Evolutionary conservation across 2,888 invertebrate genomes (phyloP), one percentile per base, ranked within the genome.

Genomic region (Diaphora mendica): DNA sequence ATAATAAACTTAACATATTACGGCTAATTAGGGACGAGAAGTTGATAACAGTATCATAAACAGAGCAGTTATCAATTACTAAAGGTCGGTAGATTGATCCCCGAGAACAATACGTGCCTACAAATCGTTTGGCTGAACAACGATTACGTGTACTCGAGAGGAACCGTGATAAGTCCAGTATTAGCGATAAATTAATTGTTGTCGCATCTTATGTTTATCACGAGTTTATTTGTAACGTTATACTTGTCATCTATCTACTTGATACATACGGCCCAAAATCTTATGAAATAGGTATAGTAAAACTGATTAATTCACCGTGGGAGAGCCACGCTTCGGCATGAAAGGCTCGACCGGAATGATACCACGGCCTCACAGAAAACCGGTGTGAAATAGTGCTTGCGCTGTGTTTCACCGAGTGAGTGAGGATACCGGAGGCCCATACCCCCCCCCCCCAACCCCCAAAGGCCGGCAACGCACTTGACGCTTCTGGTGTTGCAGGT

Each of bases 1-100:
- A 9, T 23, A n/a, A n/a, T n/a, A 55, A n/a, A 62, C 17, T 51
- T n/a, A n/a, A 55, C 30, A 62, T 3, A 30, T 26, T 17, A 30
- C 17, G 7, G 62, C 17, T 62, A 62, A 17, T 62, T 30, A 62
- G 0, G 30, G 62, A 59, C 26, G 26, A 62, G 62, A 62, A 62
- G 30, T 30, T 3, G 62, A 62, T 85, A 83, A 74, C 80, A 77
- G 77, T 74, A 51, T 64, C 65, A 66, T 71, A 35, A 62, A 74
- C 64, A 76, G 55, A 51, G 67, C 74, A 44, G 71, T 65, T 76
- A 71, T 82, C 77, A 17, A 62, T 59, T 59, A 13, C 59, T 59
- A 59, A 26, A 62, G 62, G 62, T 62, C 62, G 30, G 17, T 17
- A 30, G 62, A 62, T 30, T 62, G 62, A 62, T 62, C 62, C 62